Evolutionary conservation across 2,797 vertebrate species (phyloP).

Genomic region (Tinamus major): DNA sequence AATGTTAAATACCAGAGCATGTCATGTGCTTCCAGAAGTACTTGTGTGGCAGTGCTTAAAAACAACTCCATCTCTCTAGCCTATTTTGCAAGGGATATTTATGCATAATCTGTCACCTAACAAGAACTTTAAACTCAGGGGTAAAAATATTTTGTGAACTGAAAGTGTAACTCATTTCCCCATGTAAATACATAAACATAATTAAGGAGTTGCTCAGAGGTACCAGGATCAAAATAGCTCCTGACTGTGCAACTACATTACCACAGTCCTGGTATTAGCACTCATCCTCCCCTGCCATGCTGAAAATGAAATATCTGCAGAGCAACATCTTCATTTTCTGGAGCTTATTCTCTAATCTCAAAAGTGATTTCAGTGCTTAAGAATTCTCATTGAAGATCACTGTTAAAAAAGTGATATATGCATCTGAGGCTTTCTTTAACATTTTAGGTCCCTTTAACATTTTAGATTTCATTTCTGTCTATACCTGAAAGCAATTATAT

Average conservation of each 20-base stretch:
- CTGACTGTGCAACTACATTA: neutral
- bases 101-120: neutral
- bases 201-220: constrained; percentile 11
- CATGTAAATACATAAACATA: neutral
- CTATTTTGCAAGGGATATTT: neutral
- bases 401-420: accelerated
- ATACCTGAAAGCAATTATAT: neutral
- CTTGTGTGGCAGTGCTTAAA: neutral
- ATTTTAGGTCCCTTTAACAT: neutral
- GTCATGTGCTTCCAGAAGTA: neutral
- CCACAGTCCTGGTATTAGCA: neutral
- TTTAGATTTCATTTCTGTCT: neutral
- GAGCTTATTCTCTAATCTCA: neutral
- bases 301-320: neutral
- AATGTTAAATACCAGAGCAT: neutral
- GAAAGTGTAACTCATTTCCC: neutral
- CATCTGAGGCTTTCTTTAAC: neutral
- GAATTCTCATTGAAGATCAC: neutral
- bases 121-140: neutral
- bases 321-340: neutral
- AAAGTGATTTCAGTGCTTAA: neutral
- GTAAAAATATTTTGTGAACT: neutral
- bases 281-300: neutral
- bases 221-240: constrained; percentile 1
- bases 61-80: neutral